phyloP scores from a whole-genome alignment of 2,888 invertebrate species.

The Elgonia sp. region DNA sequence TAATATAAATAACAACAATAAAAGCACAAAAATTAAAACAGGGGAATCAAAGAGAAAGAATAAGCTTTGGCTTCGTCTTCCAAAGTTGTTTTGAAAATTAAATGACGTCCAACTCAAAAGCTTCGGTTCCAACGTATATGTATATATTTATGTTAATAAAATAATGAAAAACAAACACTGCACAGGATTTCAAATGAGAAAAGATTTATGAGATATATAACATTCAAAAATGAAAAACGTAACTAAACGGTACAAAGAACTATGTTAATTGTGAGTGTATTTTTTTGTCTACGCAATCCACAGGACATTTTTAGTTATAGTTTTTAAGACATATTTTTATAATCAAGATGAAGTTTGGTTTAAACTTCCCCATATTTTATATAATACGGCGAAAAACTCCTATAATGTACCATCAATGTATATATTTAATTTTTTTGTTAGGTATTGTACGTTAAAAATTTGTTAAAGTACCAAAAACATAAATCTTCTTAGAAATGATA shows the following conservation, averaged over 20 bases:
- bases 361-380: no score
- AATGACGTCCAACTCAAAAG: conserved; percentile 50
- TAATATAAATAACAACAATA: conserved; percentile 24
- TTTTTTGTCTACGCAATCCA: conserved; percentile 83
- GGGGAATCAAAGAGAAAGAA: background rate
- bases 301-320: no score
- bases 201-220: conserved; percentile 43
- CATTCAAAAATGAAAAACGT: conserved; percentile 66
- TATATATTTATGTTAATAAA: conserved; percentile 24
- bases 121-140: conserved; percentile 41
- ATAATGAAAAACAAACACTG: conserved; percentile 48
- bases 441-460: no score
- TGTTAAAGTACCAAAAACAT: no score
- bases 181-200: conserved; percentile 46
- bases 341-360: no score
- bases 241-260: conserved; percentile 58
- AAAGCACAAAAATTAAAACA: conserved; percentile 29
- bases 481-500: no score
- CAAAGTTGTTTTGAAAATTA: background rate
- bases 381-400: no score
- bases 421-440: no score
- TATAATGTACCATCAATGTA: no score
- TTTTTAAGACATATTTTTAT: no score
- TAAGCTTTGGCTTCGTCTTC: background rate
- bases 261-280: conserved; percentile 46